Evolutionary conservation across 2,113 vertebrate genomes (phyloP).

Genomic region (Illadopsis cleaveri): DNA sequence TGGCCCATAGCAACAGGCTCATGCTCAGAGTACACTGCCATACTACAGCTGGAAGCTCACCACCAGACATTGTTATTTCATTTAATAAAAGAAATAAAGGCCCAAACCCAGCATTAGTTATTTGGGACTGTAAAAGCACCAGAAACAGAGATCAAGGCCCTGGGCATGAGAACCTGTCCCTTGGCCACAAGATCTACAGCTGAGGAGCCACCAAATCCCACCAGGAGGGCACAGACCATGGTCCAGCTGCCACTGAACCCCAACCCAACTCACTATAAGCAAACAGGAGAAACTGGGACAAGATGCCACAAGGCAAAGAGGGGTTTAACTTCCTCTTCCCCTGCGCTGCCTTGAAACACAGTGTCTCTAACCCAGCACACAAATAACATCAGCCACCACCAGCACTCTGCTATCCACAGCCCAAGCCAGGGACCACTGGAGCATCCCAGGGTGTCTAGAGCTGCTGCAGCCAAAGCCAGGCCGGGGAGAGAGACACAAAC

Average conservation of each 20-base stretch:
- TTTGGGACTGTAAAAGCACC: background rate
- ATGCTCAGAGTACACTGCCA: rapidly evolving
- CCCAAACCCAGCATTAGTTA: background rate
- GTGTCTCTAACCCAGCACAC: background rate
- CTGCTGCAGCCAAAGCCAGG: background rate
- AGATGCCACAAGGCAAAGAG: background rate
- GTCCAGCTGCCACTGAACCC: rapidly evolving
- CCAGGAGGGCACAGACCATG: rapidly evolving
- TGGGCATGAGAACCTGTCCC: rapidly evolving
- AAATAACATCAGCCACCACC: background rate
- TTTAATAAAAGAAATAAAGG: background rate
- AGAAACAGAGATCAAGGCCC: background rate
- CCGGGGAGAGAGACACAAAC: background rate
- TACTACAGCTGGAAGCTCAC: background rate
- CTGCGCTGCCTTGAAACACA: rapidly evolving
- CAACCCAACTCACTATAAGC: background rate
- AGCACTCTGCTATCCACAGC: rapidly evolving
- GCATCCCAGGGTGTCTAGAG: background rate
- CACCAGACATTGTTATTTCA: rapidly evolving
- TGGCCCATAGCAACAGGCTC: background rate
- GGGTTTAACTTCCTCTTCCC: background rate
- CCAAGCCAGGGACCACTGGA: rapidly evolving
- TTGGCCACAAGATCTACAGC: background rate
- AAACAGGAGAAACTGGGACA: background rate
- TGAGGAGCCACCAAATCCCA: background rate